Evolutionary conservation across 2,797 vertebrate species (phyloP).

Genomic region (Labeo calbasu): DNA sequence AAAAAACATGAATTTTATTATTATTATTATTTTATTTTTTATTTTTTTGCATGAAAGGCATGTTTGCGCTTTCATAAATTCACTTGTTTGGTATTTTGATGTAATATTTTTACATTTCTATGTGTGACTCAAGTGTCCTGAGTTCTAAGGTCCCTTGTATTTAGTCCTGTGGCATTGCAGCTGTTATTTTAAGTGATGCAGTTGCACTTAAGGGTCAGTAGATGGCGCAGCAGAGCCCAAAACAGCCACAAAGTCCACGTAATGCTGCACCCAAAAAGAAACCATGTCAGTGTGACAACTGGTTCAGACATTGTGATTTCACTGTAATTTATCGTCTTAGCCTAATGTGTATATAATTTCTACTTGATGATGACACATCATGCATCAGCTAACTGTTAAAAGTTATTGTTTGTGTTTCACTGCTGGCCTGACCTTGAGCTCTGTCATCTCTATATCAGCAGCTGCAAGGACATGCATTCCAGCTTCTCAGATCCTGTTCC

Average conservation of each 20-base stretch:
- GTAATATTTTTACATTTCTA: not conserved
- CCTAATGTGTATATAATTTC: not conserved
- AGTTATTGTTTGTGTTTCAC: not conserved
- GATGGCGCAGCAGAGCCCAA: slow-evolving; percentile 59
- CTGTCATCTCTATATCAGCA: slow-evolving; percentile 18
- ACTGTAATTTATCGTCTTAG: not conserved
- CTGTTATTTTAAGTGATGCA: slow-evolving; percentile 39
- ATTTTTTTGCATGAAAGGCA: not conserved
- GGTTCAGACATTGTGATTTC: not conserved
- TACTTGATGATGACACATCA: not conserved
- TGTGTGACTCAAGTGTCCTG: not conserved
- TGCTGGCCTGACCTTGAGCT: slow-evolving; percentile 42
- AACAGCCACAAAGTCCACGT: slow-evolving; percentile 1
- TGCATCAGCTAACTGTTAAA: slow-evolving; percentile 5
- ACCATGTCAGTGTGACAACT: slow-evolving; percentile 21
- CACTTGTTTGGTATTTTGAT: not conserved
- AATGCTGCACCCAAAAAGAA: slow-evolving; percentile 13
- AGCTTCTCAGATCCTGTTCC: slow-evolving; percentile 50
- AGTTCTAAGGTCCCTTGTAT: not conserved
- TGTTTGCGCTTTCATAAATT: not conserved
- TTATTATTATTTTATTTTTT: too few species aligned
- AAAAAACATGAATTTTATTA: not conserved
- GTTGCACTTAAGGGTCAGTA: slow-evolving; percentile 46
- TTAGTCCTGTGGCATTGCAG: slow-evolving; percentile 29
- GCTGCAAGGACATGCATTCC: slow-evolving; percentile 30